phyloP scores from a whole-genome alignment of 2,888 invertebrate genomes.

The Hemaris fuciformis region DNA sequence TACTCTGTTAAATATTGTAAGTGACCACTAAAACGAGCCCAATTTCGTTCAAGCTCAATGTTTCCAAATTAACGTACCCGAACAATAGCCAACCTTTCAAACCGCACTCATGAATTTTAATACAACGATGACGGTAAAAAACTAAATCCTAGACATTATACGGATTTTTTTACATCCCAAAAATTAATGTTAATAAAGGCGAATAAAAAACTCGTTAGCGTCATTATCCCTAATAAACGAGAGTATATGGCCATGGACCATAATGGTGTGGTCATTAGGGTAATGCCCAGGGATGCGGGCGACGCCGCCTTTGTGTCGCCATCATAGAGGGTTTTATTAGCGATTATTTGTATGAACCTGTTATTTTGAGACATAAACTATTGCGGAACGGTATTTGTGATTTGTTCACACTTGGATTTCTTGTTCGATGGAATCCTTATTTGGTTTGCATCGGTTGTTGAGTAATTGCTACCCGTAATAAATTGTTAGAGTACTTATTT shows the following conservation, averaged over 20 bases:
- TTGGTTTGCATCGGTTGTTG: background rate
- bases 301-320: conserved; percentile 45
- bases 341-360: conserved; percentile 10
- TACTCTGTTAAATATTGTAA: background rate
- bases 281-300: conserved; percentile 45
- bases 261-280: conserved; percentile 64
- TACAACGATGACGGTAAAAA: background rate
- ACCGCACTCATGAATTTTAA: background rate
- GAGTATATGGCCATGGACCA: conserved; percentile 53
- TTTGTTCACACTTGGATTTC: background rate
- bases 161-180: conserved; percentile 48
- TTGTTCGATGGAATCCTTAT: background rate
- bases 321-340: conserved; percentile 8
- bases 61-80: background rate
- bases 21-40: background rate
- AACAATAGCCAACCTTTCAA: background rate
- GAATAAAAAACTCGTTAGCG: conserved; percentile 68
- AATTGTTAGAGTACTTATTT: too few relatives aligned
- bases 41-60: background rate
- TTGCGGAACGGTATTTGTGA: background rate
- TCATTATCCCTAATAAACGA: conserved; percentile 71
- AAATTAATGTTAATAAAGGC: conserved; percentile 39
- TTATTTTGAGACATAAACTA: conserved; percentile 5
- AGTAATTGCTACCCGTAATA: too few relatives aligned
- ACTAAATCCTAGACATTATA: conserved; percentile 47